Evolutionary conservation across 2,113 vertebrate species (phyloP).

Genomic region (Gopherus flavomarginatus): DNA sequence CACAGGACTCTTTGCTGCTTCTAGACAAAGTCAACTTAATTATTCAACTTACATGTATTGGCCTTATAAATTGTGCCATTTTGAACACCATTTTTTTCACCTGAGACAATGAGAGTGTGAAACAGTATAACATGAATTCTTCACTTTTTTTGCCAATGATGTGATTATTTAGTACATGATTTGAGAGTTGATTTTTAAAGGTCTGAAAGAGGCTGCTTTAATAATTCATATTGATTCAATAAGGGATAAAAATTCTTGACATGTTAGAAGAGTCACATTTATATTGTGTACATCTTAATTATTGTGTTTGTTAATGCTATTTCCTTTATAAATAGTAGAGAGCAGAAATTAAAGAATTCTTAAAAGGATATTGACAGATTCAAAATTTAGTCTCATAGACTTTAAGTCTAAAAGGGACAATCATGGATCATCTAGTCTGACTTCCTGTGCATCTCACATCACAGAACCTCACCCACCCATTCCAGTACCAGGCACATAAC

Average conservation of each 20-base stretch:
- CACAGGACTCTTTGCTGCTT: no score
- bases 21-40: slow-evolving; percentile 27
- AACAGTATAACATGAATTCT: slow-evolving; percentile 62
- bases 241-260: slow-evolving; percentile 60
- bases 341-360: not conserved
- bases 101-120: slow-evolving; percentile 58
- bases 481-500: not conserved
- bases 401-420: not conserved
- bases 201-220: slow-evolving; percentile 63
- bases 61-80: slow-evolving; percentile 47
- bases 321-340: slow-evolving; percentile 42
- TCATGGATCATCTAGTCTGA: not conserved
- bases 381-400: not conserved
- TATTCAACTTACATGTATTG: not conserved
- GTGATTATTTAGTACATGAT: slow-evolving; percentile 44
- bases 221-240: slow-evolving; percentile 71
- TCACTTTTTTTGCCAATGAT: slow-evolving; percentile 27
- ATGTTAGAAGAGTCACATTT: slow-evolving; percentile 67
- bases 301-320: slow-evolving; percentile 53
- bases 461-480: not conserved
- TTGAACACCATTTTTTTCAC: slow-evolving; percentile 49
- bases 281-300: slow-evolving; percentile 64
- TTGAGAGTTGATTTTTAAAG: slow-evolving; percentile 65
- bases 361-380: slow-evolving; percentile 8
- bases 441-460: not conserved